These are phyloP conservation scores for Eptatretus atami DNA, from an alignment of 2,797 vertebrate species.

Conservation along the genomic window DNA sequence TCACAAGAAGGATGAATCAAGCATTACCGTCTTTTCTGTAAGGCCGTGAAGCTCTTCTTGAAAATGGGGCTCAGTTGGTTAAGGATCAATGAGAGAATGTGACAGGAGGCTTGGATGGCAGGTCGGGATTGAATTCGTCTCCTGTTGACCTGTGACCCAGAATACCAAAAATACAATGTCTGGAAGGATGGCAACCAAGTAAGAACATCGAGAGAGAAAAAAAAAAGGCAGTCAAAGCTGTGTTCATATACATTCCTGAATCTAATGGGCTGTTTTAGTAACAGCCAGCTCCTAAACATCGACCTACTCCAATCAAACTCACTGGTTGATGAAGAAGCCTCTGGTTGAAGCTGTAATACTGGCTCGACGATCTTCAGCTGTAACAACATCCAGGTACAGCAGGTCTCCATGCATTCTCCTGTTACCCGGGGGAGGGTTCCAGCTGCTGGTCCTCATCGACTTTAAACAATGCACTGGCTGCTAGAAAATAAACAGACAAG, in stretches of 20 bases:
- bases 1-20: too few relatives aligned
- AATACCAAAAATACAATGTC: too few relatives aligned
- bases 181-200: too few relatives aligned
- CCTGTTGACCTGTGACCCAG: slow-evolving; percentile 43
- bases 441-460: slow-evolving; percentile 93
- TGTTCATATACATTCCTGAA: too few relatives aligned
- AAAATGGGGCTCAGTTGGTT: slow-evolving; percentile 89
- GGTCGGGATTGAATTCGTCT: slow-evolving; percentile 85
- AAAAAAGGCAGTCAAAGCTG: too few relatives aligned
- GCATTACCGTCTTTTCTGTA: slow-evolving; percentile 79
- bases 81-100: slow-evolving; percentile 91
- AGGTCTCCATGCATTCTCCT: slow-evolving; percentile 96
- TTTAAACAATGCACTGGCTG: slow-evolving; percentile 94
- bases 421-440: slow-evolving; percentile 92
- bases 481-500: background rate
- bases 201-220: too few relatives aligned
- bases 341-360: slow-evolving; percentile 77
- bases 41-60: slow-evolving; percentile 73
- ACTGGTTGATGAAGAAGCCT: slow-evolving; percentile 98
- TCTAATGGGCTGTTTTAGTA: too few relatives aligned
- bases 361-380: slow-evolving; percentile 64
- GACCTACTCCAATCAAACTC: slow-evolving; percentile 15
- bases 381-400: slow-evolving; percentile 88
- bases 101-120: slow-evolving; percentile 80
- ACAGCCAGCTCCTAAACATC: too few relatives aligned